Percentiles rank a stretch among this genome's conserved stretches.
phyloP scores from a whole-genome alignment of 2,888 invertebrate genomes.

The Diachrysia chrysitis region DNA sequence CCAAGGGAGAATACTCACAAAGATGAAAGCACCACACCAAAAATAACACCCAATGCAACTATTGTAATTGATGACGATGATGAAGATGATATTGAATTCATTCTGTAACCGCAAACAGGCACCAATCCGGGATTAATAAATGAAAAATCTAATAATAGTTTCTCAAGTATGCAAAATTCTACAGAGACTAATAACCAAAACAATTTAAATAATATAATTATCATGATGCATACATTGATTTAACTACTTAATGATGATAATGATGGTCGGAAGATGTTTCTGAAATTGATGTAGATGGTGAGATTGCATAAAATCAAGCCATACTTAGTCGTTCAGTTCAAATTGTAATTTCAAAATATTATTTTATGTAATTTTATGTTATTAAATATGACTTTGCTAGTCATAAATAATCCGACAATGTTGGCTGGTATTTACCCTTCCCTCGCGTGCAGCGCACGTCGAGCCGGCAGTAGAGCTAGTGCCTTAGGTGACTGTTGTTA shows the following conservation, averaged over 20 bases:
- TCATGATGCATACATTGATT: constrained; percentile 53
- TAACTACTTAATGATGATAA: constrained; percentile 24
- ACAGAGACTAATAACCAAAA: constrained; percentile 4
- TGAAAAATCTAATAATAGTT: constrained; percentile 33
- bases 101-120: background rate
- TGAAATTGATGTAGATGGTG: constrained; percentile 67
- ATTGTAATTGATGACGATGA: constrained; percentile 50
- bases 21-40: background rate
- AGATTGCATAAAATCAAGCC: constrained; percentile 66
- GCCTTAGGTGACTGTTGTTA: too few relatives aligned
- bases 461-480: too few relatives aligned
- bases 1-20: constrained; percentile 7
- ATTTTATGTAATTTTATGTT: background rate
- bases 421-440: too few relatives aligned
- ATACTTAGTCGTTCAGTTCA: constrained; percentile 50
- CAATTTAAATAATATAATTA: constrained; percentile 28
- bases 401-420: too few relatives aligned
- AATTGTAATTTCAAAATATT: constrained; percentile 53
- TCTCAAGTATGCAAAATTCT: constrained; percentile 28
- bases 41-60: constrained; percentile 30
- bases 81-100: constrained; percentile 18
- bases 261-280: constrained; percentile 11
- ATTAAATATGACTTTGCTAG: background rate
- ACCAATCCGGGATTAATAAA: too few relatives aligned
- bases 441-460: too few relatives aligned